A percentile compares a stretch with the other conserved stretches of the same genome.
Evolutionary conservation across 2,888 invertebrate species (phyloP).

Genomic region (Hypena proboscidalis): DNA sequence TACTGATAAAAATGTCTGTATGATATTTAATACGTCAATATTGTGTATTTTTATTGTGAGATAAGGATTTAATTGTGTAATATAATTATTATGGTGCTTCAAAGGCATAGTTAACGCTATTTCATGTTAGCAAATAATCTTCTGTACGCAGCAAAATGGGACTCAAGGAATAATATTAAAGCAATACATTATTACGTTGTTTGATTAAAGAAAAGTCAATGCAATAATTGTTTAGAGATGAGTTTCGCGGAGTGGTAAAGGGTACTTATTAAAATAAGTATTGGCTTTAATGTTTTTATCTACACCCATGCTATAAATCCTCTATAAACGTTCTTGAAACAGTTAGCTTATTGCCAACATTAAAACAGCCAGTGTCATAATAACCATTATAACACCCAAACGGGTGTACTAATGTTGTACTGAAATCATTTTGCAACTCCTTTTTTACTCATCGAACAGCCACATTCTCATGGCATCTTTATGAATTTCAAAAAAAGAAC

Average conservation of each 20-base stretch:
- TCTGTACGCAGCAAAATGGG: background rate
- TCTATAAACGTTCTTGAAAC: too few species aligned
- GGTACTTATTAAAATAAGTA: conserved; percentile 15
- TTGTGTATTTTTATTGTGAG: too few species aligned
- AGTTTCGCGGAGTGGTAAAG: background rate
- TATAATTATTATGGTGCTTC: conserved; percentile 40
- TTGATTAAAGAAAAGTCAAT: conserved; percentile 1
- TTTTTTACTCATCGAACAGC: too few species aligned
- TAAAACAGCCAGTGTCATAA: too few species aligned
- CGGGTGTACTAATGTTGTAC: too few species aligned
- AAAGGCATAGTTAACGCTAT: conserved; percentile 29
- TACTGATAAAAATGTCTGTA: too few species aligned
- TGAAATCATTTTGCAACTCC: too few species aligned
- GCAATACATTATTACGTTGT: conserved; percentile 5
- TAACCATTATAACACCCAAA: too few species aligned
- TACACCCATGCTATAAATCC: background rate
- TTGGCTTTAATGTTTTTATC: background rate
- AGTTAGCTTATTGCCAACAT: too few species aligned
- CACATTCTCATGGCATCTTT: too few species aligned
- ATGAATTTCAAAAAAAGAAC: too few species aligned
- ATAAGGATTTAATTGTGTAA: conserved; percentile 7
- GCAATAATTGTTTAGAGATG: conserved; percentile 4
- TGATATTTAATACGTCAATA: too few species aligned
- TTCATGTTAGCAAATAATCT: conserved; percentile 12
- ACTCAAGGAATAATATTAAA: background rate